Conservation (phyloP, 1,140 invertebrate genomes). For the Rhynchophorus ferrugineus region DNA sequence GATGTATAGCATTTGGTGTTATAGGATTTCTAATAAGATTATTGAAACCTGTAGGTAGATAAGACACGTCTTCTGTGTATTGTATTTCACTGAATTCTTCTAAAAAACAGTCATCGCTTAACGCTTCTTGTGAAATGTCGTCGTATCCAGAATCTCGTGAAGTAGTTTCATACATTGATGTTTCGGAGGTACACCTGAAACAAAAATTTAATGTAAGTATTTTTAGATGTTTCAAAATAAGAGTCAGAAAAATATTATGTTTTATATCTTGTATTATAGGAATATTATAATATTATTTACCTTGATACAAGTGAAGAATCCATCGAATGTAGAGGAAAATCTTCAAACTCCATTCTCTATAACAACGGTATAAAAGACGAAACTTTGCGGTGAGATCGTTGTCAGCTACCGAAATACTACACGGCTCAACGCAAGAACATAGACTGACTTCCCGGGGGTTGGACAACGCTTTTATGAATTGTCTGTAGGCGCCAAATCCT, state of each 20-base stretch:
- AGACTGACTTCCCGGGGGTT: constrained; percentile 3
- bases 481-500: constrained; percentile 13
- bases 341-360: neutral
- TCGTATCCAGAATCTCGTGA: constrained; percentile 18
- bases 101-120: constrained; percentile 8
- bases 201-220: neutral
- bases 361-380: neutral
- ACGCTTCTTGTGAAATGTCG: neutral
- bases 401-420: no score
- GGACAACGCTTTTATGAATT: constrained; percentile 6
- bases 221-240: no score
- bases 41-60: constrained; percentile 12
- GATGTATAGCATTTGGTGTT: no score
- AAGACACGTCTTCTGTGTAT: neutral
- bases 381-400: no score
- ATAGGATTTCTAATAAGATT: constrained; percentile 6
- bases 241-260: no score
- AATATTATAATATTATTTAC: neutral
- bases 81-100: constrained; percentile 13
- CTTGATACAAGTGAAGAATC: neutral
- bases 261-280: no score
- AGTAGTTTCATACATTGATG: constrained; percentile 9
- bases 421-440: neutral
- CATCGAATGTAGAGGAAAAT: neutral
- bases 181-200: neutral